phyloP scores from a whole-genome alignment of 2,113 vertebrate species.

The Ailurus styani region DNA sequence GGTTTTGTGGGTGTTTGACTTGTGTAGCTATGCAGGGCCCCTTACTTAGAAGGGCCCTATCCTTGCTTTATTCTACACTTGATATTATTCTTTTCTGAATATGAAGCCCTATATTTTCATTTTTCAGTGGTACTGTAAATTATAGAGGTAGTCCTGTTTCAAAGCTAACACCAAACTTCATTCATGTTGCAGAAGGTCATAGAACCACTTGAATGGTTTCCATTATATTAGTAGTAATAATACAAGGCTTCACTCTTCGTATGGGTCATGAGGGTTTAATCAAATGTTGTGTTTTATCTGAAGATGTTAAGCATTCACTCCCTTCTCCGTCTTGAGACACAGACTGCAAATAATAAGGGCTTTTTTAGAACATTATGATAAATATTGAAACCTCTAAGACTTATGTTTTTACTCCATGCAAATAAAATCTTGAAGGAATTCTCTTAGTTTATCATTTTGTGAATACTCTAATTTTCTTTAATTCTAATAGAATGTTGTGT shows the following conservation, averaged over 20 bases:
- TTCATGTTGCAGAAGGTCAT: not conserved
- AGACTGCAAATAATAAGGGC: not conserved
- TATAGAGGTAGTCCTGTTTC: not conserved
- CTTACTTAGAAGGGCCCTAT: not conserved
- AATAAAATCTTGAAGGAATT: not conserved
- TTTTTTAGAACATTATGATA: not conserved
- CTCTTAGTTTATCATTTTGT: not conserved
- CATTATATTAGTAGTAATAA: no score
- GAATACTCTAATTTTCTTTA: not conserved
- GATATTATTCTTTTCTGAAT: not conserved
- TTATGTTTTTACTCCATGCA: not conserved
- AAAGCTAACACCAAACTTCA: not conserved
- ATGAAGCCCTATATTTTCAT: not conserved
- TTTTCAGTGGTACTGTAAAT: not conserved
- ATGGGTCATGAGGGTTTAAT: no score
- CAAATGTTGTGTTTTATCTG: not conserved
- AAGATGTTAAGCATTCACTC: not conserved
- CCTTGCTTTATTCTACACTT: not conserved
- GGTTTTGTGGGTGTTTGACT: not conserved
- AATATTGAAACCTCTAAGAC: not conserved
- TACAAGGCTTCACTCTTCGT: not conserved
- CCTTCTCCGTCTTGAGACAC: not conserved
- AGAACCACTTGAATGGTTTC: no score
- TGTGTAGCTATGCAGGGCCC: not conserved
- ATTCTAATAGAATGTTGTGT: not conserved